Evolutionary conservation across 64 coral and sea anemone genomes (phyloP), one percentile per base, ranked within the genome.

Genomic region (Dendrophyllia cribrosa): DNA sequence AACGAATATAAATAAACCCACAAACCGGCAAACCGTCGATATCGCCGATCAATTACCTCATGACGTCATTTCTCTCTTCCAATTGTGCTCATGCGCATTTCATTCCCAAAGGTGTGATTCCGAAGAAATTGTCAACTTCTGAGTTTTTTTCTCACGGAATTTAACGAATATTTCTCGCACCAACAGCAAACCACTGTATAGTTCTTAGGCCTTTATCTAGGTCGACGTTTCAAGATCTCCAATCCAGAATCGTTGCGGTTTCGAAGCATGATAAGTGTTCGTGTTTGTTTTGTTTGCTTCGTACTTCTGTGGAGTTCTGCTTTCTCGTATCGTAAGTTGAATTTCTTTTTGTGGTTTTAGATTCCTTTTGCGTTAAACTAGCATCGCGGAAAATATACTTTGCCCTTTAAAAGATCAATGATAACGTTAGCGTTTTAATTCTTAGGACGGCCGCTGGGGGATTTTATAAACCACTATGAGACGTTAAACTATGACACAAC

Each of bases 391-490:
- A 65, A 9, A 65, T 34, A 14, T n/a, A 25, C 64, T 68, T 7
- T 9, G 9, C 34, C 34, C 34, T 34, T 34, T 34, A 34, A 34
- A 34, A 47, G 4, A 46, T 84, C 3, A 3, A 10, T 9, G 43
- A 64, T 68, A 68, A 84, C 45, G 8, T 66, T 12, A 12, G 19
- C 50, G 62, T 85, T 92, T 92, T 10, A 20, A 3, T 80, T 82
- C 56, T 44, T 20, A 92, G 90, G 79, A 61, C 90, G 95, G 13
- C 87, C 86, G 48, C 77, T 96, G 58, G 87, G 91, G 71, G 91
- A 96, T 6, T 96, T 79, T 60, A 93, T 96, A 51, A 87, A 90
- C 51, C 79, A 90, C 67, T 93, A 80, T n/a, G 95, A 96, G 47
- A 96, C 95, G 8, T 63, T 96, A 13, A 89, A 81, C 83, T 96